Evolutionary conservation across 2,888 invertebrate genomes (phyloP).

Genomic region (Drosophila cognata): DNA sequence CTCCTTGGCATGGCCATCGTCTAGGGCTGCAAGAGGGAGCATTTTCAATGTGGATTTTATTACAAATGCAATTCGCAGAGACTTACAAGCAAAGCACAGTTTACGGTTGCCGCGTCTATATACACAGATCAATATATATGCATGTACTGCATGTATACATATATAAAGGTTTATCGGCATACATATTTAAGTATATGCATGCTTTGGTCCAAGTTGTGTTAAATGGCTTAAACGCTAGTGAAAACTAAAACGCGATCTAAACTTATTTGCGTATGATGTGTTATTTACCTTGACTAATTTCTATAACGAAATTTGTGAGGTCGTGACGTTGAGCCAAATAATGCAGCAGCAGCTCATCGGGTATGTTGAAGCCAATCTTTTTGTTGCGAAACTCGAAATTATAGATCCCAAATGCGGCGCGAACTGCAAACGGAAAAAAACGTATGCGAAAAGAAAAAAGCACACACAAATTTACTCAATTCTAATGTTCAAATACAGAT

Average conservation of each 20-base stretch:
- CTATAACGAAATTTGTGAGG: conserved; percentile 84
- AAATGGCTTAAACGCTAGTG: conserved; percentile 67
- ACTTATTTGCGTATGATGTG: conserved; percentile 27
- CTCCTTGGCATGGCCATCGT: conserved; percentile 72
- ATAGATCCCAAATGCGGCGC: conserved; percentile 80
- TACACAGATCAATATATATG: conserved; percentile 58
- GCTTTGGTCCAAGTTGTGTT: conserved; percentile 28
- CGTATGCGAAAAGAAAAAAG: conserved; percentile 4
- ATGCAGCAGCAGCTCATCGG: conserved; percentile 81
- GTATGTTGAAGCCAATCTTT: conserved; percentile 83
- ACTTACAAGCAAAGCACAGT: conserved; percentile 83
- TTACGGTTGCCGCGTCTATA: conserved; percentile 75
- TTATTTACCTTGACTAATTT: conserved; percentile 82
- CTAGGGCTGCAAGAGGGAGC: conserved; percentile 81
- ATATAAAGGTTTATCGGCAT: conserved; percentile 21
- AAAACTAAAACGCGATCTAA: conserved; percentile 58
- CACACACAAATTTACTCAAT: conserved; percentile 32
- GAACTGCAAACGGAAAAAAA: conserved; percentile 58
- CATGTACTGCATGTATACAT: conserved; percentile 15
- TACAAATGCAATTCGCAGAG: conserved; percentile 77
- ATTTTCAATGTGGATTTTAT: conserved; percentile 82
- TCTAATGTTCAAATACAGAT: conserved; percentile 49
- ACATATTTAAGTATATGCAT: conserved; percentile 40
- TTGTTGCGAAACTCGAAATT: conserved; percentile 83
- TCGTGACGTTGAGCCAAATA: conserved; percentile 83